Evolutionary conservation across 2,888 invertebrate genomes (phyloP), one percentile per base, ranked within the genome.

Genomic region (Rhingia rostrata): DNA sequence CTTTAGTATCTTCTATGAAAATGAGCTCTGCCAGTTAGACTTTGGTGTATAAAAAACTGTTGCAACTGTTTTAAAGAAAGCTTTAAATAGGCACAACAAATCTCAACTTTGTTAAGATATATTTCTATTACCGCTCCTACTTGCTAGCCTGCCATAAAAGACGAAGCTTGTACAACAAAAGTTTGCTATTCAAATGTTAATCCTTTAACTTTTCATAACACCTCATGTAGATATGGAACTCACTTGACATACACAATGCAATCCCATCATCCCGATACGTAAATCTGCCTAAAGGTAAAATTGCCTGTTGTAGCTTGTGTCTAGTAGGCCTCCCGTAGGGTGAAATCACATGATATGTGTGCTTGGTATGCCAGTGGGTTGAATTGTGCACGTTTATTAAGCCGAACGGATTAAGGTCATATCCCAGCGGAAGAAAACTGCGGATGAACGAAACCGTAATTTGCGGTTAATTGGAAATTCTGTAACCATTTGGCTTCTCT

Each of bases 381-480:
- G 67, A 56, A 63, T 74, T 79, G 69, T 79, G 67, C 79, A 83
- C 79, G 79, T 79, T 74, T 83, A 79, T 83, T 83, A 83, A 79
- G 79, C 73, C 79, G 63, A 78, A 63, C 66, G 69, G 83, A 83
- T 79, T 83, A 73, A 79, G 79, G 72, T 79, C 79, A 69, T 79
- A 69, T 73, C 79, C 78, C 83, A 79, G 43, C 73, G 79, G 83
- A 79, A 83, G 79, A 74, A 79, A 79, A 78, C 67, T 83, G 73
- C 67, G 73, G 58, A 69, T 69, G 73, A 83, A 83, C 79, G 83
- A 69, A 79, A 79, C 79, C 83, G 79, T 79, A 79, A 83, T 83
- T 83, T 83, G 79, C 43, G 83, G 83, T 83, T 74, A 83, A 83
- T 83, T 83, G 83, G 83, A 83, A 83, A 79, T 83, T 83, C 83